Evolutionary conservation across 2,888 invertebrate genomes (phyloP), one percentile per base, ranked within the genome.

Genomic region (Dascillus cervinus): DNA sequence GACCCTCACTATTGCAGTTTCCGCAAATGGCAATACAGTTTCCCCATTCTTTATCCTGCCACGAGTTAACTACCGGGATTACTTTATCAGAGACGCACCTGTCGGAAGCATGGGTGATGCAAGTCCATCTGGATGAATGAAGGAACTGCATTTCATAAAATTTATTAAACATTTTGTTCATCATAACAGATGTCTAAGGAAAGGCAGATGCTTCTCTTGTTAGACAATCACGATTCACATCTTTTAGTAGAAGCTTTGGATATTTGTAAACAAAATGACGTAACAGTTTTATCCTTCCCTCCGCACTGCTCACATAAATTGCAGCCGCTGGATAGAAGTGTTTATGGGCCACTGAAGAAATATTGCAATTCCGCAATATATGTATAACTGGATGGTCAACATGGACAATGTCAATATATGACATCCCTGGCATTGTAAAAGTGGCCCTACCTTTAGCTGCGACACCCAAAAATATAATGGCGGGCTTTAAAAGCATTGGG

Each of bases 51-150:
- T 27, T 11, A 14, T 26, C 4, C 15, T 26, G 10, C 26, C 14
- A 3, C 26, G 26, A 10, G 11, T 13, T 3, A 12, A 26, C 14
- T 26, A 13, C 10, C 5, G n/a, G 14, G 34, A 38, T 31, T 32
- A 37, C 29, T 43, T 44, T 23, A 13, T 43, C n/a, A 29, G 30
- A 31, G 32, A 32, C 24, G 38, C 29, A 17, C 44, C 44, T 14
- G 19, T 26, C 2, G 50, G 50, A 19, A 34, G 30, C 10, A 26
- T 23, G 13, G 48, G 46, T 10, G 33, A 26, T 27, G 45, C 39
- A n/a, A 45, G 46, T 45, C 26, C 32, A 9, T 45, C 44, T 13
- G 49, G 51, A 4, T 50, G 45, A 46, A 52, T 50, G 47, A 44
- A 26, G 9, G 42, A 27, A 22, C 37, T 37, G 9, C 13, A 36